Conservation (phyloP, 2,797 vertebrate species). For the Sorex maritimensis region DNA sequence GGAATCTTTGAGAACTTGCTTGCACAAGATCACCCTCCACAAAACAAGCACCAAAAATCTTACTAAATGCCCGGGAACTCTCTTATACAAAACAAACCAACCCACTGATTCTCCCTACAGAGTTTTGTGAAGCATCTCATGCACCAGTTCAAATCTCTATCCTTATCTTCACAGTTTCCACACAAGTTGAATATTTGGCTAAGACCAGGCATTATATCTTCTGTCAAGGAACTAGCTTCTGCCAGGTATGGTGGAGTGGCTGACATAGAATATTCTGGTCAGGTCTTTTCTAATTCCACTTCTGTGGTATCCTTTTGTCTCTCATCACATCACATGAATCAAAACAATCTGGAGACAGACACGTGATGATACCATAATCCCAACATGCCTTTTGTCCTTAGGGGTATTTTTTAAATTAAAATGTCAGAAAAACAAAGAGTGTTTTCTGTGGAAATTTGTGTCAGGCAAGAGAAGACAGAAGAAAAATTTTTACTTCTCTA, state of each 20-base stretch:
- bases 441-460: constrained; percentile 43
- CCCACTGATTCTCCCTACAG: background rate
- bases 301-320: constrained; percentile 24
- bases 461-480: constrained; percentile 46
- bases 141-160: constrained; percentile 67
- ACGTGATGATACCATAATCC: constrained; percentile 3
- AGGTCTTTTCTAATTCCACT: constrained; percentile 7
- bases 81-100: constrained; percentile 14
- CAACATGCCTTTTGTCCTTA: constrained; percentile 42
- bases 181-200: constrained; percentile 67
- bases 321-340: background rate
- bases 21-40: background rate
- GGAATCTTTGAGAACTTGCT: constrained; percentile 25
- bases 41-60: constrained; percentile 46
- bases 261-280: constrained; percentile 41
- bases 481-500: constrained; percentile 34
- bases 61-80: constrained; percentile 23
- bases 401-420: constrained; percentile 7
- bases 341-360: constrained; percentile 59
- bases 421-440: background rate
- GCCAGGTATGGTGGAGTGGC: constrained; percentile 76
- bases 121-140: constrained; percentile 56
- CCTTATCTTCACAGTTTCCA: constrained; percentile 79
- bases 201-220: constrained; percentile 44
- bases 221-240: constrained; percentile 61